These are phyloP conservation scores for Paralichthys olivaceus DNA, from an alignment of 2,113 vertebrate genomes.

Conservation along the genomic window DNA sequence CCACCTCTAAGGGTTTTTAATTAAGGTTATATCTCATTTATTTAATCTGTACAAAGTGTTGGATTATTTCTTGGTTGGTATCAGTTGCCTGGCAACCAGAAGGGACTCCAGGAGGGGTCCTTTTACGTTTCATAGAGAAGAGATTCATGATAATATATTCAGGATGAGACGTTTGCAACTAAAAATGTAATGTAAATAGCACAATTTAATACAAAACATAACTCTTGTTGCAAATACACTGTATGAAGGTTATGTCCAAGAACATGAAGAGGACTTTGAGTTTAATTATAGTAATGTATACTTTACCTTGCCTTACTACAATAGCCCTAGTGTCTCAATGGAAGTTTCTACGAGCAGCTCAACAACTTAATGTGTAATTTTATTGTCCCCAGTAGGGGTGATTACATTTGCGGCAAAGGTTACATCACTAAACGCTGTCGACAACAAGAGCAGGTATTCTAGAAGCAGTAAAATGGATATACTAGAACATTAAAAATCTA, in stretches of 20 bases:
- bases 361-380: constrained; percentile 5
- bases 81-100: constrained; percentile 5
- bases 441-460: not conserved
- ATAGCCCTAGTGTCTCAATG: not conserved
- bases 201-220: not conserved
- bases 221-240: not conserved
- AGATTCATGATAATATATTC: not conserved
- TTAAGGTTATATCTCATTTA: not conserved
- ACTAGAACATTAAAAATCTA: constrained; percentile 30
- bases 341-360: not conserved
- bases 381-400: constrained; percentile 1
- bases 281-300: not conserved
- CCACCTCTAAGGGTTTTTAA: not conserved
- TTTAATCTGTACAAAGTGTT: not conserved
- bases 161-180: no score
- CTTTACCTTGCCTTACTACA: not conserved
- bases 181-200: not conserved
- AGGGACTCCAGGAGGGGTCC: not conserved
- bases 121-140: not conserved
- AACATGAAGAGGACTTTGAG: not conserved
- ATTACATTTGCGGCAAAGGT: constrained; percentile 27
- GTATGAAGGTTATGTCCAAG: not conserved
- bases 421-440: constrained; percentile 6
- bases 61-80: not conserved
- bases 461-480: constrained; percentile 23